A percentile compares a stretch with the other conserved stretches of the same genome.
Evolutionary conservation across 2,888 invertebrate genomes (phyloP).

Genomic region (Desoria tigrina): DNA sequence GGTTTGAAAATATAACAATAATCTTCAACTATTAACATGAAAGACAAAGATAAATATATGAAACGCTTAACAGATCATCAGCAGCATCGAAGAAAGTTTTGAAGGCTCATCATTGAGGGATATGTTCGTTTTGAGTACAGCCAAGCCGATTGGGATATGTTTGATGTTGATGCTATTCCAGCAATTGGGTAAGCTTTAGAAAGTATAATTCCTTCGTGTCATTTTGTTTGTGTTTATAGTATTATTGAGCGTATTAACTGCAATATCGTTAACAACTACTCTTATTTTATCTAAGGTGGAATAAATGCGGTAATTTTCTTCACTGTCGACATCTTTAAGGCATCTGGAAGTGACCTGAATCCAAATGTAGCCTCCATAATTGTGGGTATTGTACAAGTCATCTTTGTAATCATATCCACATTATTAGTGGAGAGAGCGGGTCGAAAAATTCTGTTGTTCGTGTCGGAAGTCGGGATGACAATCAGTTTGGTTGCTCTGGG

Average conservation of each 20-base stretch:
- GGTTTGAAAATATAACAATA: conserved; percentile 54
- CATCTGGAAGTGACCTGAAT: conserved; percentile 64
- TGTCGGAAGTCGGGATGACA: conserved; percentile 74
- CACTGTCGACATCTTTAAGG: conserved; percentile 71
- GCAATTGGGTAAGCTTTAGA: conserved; percentile 63
- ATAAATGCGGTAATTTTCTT: conserved; percentile 83
- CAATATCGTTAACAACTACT: background rate
- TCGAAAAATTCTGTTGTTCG: conserved; percentile 72
- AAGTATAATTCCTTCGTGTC: background rate
- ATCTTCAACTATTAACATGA: no score
- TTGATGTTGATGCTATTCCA: conserved; percentile 82
- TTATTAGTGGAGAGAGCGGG: conserved; percentile 79
- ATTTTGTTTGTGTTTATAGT: background rate
- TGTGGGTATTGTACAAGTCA: conserved; percentile 63
- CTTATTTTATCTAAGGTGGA: conserved; percentile 60
- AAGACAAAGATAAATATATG: no score
- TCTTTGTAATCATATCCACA: conserved; percentile 60
- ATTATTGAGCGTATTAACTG: background rate
- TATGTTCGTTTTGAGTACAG: conserved; percentile 15
- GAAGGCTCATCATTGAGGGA: conserved; percentile 16
- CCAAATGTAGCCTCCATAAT: conserved; percentile 64
- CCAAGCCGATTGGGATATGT: conserved; percentile 70
- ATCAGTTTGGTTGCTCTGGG: conserved; percentile 70
- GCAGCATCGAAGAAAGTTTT: conserved; percentile 21
- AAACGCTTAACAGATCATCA: conserved; percentile 24